Evolutionary conservation across 2,113 vertebrate genomes (phyloP).

Genomic region (Thamnophis sirtalis): DNA sequence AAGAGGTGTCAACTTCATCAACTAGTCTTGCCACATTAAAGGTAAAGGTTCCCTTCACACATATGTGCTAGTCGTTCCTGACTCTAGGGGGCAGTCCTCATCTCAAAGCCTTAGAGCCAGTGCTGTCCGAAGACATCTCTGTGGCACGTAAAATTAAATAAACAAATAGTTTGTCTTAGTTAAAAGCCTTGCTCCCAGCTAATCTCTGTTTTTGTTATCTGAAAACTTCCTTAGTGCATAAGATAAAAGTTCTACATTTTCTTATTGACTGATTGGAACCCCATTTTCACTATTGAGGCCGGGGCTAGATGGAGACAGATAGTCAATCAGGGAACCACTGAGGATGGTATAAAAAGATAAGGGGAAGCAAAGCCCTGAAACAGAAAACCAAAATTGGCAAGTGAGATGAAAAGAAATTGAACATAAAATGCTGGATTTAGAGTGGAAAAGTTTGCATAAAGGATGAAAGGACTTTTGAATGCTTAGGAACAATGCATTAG

Average conservation of each 20-base stretch:
- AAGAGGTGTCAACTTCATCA: background rate
- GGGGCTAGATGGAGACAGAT: background rate
- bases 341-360: background rate
- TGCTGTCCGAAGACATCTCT: no score
- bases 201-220: background rate
- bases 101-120: no score
- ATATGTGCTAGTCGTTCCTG: no score
- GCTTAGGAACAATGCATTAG: background rate
- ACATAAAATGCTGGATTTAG: background rate
- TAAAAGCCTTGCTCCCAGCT: background rate
- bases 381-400: background rate
- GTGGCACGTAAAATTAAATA: background rate
- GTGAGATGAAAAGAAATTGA: background rate
- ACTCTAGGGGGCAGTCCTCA: no score
- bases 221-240: background rate
- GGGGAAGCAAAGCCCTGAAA: background rate
- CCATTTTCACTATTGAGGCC: background rate
- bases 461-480: background rate
- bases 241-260: background rate
- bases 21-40: background rate
- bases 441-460: background rate
- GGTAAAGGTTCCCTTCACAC: no score
- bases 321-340: background rate
- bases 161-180: background rate
- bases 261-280: background rate